phyloP scores from a whole-genome alignment of 1,140 invertebrate species.

The Sesamia nonagrioides region DNA sequence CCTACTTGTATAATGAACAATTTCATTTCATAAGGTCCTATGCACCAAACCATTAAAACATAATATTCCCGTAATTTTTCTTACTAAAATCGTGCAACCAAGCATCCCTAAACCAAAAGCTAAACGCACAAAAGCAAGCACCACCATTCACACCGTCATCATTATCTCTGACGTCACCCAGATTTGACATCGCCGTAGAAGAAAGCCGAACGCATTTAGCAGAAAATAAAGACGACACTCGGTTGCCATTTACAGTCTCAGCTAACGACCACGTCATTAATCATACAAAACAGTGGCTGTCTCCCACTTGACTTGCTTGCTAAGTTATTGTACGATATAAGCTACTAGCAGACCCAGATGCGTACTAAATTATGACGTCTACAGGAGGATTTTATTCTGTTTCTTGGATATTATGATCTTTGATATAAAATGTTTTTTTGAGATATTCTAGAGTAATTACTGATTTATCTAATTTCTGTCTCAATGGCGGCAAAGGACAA shows the following conservation, averaged over 20 bases:
- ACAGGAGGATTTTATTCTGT: conserved; percentile 22
- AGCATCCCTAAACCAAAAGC: conserved; percentile 35
- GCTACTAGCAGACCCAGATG: conserved; percentile 48
- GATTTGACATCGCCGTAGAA: conserved; percentile 46
- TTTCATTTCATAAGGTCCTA: too few species aligned
- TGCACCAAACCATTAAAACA: neutral
- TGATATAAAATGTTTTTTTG: neutral
- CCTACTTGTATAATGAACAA: too few species aligned
- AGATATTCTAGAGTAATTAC: too few species aligned
- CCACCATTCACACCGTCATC: conserved; percentile 33
- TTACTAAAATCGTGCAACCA: neutral
- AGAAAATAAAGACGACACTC: conserved; percentile 67
- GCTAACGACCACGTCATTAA: conserved; percentile 68
- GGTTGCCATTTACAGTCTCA: conserved; percentile 62
- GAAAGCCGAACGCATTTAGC: conserved; percentile 60
- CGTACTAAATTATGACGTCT: conserved; percentile 44
- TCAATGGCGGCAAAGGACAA: too few species aligned
- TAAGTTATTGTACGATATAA: conserved; percentile 53
- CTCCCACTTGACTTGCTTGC: conserved; percentile 54
- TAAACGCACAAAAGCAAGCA: conserved; percentile 38
- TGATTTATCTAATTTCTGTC: too few species aligned
- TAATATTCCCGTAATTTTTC: neutral
- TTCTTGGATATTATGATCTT: neutral
- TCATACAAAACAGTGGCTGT: conserved; percentile 64
- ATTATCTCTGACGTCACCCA: conserved; percentile 35